Percentiles rank a stretch among this genome's conserved stretches.
Conservation (phyloP, 2,113 vertebrate genomes). For the Prionailurus viverrinus region DNA sequence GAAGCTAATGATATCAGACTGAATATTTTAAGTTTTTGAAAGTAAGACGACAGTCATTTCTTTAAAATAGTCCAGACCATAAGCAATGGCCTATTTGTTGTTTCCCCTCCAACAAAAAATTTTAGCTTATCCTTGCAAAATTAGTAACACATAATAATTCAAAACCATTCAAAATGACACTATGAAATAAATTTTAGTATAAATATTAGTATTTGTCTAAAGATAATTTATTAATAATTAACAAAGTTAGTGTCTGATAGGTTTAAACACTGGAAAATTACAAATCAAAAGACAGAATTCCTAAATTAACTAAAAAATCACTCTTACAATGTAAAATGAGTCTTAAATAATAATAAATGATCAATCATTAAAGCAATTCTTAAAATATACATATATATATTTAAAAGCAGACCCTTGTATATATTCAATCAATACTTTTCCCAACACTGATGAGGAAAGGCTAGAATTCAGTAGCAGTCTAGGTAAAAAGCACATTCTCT, state of each 20-base stretch:
- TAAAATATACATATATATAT: neutral
- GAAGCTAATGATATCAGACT: neutral
- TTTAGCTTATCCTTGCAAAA: slow-evolving; percentile 4
- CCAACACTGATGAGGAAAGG: neutral
- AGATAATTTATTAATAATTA: neutral
- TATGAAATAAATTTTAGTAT: neutral
- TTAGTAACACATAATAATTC: neutral
- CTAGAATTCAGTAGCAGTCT: neutral
- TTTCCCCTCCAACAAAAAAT: neutral
- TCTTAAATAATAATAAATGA: neutral
- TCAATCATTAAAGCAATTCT: neutral
- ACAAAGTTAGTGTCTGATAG: neutral
- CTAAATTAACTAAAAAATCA: neutral
- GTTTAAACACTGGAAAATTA: neutral
- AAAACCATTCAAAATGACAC: neutral
- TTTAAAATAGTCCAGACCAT: neutral
- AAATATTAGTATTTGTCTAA: neutral
- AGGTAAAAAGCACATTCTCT: neutral
- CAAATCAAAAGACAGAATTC: neutral
- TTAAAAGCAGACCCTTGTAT: neutral
- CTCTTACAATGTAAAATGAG: neutral
- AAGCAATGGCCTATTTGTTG: neutral
- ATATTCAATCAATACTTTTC: neutral
- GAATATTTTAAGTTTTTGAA: slow-evolving; percentile 25
- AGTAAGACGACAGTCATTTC: neutral